These are phyloP conservation scores for Amblyopsis rosae DNA, from an alignment of 2,113 vertebrate species.

Conservation along the genomic window DNA sequence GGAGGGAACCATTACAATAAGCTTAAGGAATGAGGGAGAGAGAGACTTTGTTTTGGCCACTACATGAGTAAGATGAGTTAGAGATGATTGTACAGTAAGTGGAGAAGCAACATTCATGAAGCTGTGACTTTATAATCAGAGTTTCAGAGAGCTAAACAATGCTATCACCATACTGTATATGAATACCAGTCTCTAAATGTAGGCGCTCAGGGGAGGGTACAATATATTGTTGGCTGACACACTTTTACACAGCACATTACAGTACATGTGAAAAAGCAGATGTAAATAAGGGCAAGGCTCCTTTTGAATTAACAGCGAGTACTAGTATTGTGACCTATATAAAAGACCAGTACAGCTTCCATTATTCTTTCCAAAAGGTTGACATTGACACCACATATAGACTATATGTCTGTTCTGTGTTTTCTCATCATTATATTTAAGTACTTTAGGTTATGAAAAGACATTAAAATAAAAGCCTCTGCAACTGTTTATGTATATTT, in stretches of 20 bases:
- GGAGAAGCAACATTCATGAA: constrained; percentile 26
- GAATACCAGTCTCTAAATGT: constrained; percentile 13
- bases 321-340: too few relatives aligned
- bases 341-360: too few relatives aligned
- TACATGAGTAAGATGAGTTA: constrained; percentile 28
- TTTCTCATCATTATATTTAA: too few relatives aligned
- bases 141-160: constrained; percentile 25
- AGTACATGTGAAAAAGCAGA: background rate
- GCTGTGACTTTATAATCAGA: constrained; percentile 42
- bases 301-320: background rate
- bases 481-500: too few relatives aligned
- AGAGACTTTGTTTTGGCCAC: constrained; percentile 19
- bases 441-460: too few relatives aligned
- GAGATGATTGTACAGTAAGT: constrained; percentile 18
- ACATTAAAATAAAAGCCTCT: too few relatives aligned
- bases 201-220: constrained; percentile 4
- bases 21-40: constrained; percentile 51
- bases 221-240: background rate
- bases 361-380: too few relatives aligned
- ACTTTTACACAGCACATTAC: constrained; percentile 7
- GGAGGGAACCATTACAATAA: constrained; percentile 45
- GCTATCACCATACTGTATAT: constrained; percentile 5
- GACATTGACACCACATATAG: too few relatives aligned
- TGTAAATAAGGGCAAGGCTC: background rate
- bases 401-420: too few relatives aligned